These are phyloP conservation scores for Conops quadrifasciatus DNA, from an alignment of 2,888 invertebrate genomes.

Conservation along the genomic window DNA sequence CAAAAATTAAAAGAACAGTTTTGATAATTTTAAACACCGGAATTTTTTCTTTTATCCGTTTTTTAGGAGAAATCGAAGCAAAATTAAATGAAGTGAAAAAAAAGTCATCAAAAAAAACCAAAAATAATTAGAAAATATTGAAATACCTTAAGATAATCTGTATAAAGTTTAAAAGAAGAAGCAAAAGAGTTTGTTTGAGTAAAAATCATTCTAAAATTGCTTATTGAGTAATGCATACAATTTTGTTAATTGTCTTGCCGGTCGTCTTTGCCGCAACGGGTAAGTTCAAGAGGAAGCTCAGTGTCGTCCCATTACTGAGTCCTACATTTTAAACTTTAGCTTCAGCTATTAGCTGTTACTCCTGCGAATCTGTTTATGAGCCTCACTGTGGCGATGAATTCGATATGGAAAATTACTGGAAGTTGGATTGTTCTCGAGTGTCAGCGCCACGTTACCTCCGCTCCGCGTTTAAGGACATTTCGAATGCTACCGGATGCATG, in stretches of 20 bases:
- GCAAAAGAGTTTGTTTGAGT: not conserved
- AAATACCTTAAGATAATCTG: not conserved
- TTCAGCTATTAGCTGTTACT: constrained; percentile 59
- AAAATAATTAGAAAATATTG: not conserved
- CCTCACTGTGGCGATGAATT: constrained; percentile 54
- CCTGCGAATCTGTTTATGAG: constrained; percentile 61
- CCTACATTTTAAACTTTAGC: constrained; percentile 44
- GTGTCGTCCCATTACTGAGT: not conserved
- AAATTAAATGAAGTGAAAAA: not conserved
- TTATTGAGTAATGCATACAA: not conserved
- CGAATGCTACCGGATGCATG: constrained; percentile 61
- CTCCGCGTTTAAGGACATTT: constrained; percentile 43
- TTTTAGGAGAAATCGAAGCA: not conserved
- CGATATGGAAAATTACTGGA: constrained; percentile 54
- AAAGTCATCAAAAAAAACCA: not conserved
- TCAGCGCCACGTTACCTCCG: constrained; percentile 58
- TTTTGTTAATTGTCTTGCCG: constrained; percentile 7
- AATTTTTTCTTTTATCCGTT: not conserved
- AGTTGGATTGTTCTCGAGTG: constrained; percentile 56
- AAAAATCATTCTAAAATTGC: not conserved
- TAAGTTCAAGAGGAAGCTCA: not conserved
- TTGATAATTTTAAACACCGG: too few species aligned
- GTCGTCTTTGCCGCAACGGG: constrained; percentile 21
- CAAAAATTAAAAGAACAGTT: too few species aligned
- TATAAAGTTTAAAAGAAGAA: constrained; percentile 4